A percentile compares a stretch with the other conserved stretches of the same genome.
Conservation (phyloP, 2,113 vertebrate genomes). For the Gobius niger region DNA sequence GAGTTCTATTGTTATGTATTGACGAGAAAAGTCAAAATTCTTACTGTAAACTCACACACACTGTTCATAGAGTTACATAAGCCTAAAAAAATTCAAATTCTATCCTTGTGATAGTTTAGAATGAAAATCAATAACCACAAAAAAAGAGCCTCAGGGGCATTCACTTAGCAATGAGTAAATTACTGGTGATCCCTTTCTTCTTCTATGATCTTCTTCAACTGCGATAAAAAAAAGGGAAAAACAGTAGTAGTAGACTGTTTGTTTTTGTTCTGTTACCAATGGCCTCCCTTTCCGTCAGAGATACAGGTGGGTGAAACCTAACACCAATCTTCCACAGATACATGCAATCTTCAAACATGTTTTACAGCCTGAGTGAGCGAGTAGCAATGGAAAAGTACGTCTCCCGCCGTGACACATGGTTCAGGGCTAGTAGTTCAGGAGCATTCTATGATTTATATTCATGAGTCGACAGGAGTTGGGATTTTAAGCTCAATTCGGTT, state of each 20-base stretch:
- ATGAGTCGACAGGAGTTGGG: constrained; percentile 29
- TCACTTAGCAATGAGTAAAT: no score
- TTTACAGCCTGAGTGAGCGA: constrained; percentile 8
- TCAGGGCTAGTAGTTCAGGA: constrained; percentile 22
- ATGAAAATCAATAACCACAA: no score
- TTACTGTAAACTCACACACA: no score
- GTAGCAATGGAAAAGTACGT: not conserved
- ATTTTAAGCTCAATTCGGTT: constrained; percentile 39
- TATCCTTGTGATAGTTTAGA: no score
- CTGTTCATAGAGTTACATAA: no score
- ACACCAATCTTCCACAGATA: not conserved
- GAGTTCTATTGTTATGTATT: no score
- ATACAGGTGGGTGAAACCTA: not conserved
- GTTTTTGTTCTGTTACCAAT: not conserved
- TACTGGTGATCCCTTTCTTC: no score
- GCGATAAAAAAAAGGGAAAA: no score
- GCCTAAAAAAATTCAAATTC: no score
- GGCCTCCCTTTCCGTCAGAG: not conserved
- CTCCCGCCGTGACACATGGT: constrained; percentile 16
- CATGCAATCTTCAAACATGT: not conserved
- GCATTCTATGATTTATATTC: constrained; percentile 23
- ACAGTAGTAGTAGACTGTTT: not conserved
- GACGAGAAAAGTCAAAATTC: no score
- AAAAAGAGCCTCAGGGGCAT: no score
- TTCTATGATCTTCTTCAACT: no score